A percentile compares a stretch with the other conserved stretches of the same genome.
Conservation (phyloP, 2,888 invertebrate species). For the Elgonia sp. region DNA sequence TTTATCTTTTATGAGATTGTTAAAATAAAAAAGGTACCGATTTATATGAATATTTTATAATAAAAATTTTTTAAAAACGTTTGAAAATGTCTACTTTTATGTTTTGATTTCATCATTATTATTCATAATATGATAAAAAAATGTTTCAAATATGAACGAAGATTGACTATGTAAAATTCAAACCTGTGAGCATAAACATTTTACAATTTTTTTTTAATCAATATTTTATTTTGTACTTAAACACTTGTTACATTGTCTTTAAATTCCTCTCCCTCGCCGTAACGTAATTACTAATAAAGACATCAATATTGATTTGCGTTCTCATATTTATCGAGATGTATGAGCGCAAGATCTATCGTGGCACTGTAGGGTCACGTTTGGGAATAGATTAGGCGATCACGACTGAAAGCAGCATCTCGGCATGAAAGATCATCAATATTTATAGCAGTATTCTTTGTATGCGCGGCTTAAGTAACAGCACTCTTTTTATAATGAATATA, state of each 20-base stretch:
- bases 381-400: constrained; percentile 84
- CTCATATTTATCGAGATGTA: constrained; percentile 81
- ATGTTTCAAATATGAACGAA: too few species aligned
- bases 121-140: too few species aligned
- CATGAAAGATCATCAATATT: constrained; percentile 83
- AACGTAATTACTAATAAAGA: constrained; percentile 84
- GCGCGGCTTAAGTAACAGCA: constrained; percentile 77
- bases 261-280: constrained; percentile 17
- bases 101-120: too few species aligned
- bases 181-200: too few species aligned
- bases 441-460: constrained; percentile 78
- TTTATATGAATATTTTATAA: too few species aligned
- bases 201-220: too few species aligned
- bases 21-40: too few species aligned
- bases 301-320: constrained; percentile 85
- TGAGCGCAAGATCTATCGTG: constrained; percentile 78
- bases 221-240: not conserved
- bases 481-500: constrained; percentile 80
- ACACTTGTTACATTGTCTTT: not conserved
- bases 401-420: constrained; percentile 82
- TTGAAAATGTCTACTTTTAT: too few species aligned
- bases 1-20: too few species aligned
- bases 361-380: constrained; percentile 77
- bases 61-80: too few species aligned
- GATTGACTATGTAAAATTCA: too few species aligned